Conservation (phyloP, 1,140 invertebrate genomes). For the Drosophila prosaltans region DNA sequence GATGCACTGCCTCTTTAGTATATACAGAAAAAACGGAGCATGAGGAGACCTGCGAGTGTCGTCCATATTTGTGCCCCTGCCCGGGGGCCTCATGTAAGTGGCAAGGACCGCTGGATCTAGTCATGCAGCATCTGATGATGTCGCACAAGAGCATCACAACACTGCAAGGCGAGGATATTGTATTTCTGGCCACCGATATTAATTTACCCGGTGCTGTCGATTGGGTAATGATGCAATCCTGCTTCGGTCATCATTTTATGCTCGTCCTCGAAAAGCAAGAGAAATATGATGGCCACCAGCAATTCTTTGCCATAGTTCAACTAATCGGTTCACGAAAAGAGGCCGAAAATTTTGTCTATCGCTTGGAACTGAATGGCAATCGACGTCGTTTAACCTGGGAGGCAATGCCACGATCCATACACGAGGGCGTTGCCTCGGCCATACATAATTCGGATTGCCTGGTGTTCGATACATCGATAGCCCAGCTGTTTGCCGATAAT, state of each 20-base stretch:
- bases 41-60: slow-evolving; percentile 98
- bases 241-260: slow-evolving; percentile 99
- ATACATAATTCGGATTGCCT: slow-evolving; percentile 99
- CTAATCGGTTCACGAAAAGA: slow-evolving; percentile 99
- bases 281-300: slow-evolving; percentile 98
- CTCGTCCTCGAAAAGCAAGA: slow-evolving; percentile 99
- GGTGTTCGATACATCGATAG: slow-evolving; percentile 99
- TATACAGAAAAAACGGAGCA: slow-evolving; percentile 99
- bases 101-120: slow-evolving; percentile 97
- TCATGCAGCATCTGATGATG: slow-evolving; percentile 98
- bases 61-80: slow-evolving; percentile 98
- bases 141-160: slow-evolving; percentile 99
- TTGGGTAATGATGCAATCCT: slow-evolving; percentile 99
- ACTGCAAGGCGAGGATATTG: slow-evolving; percentile 98
- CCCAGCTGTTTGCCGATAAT: slow-evolving; percentile 99
- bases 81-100: slow-evolving; percentile 99
- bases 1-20: slow-evolving; percentile 95
- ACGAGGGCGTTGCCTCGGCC: slow-evolving; percentile 99
- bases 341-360: slow-evolving; percentile 99
- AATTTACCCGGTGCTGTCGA: slow-evolving; percentile 99
- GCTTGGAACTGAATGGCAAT: slow-evolving; percentile 98
- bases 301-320: slow-evolving; percentile 99
- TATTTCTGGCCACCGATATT: slow-evolving; percentile 99
- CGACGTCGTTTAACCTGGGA: slow-evolving; percentile 98
- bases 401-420: slow-evolving; percentile 98